Evolutionary conservation across 92 coral and sea anemone genomes (phyloP).

Genomic region (Bergia sp.): DNA sequence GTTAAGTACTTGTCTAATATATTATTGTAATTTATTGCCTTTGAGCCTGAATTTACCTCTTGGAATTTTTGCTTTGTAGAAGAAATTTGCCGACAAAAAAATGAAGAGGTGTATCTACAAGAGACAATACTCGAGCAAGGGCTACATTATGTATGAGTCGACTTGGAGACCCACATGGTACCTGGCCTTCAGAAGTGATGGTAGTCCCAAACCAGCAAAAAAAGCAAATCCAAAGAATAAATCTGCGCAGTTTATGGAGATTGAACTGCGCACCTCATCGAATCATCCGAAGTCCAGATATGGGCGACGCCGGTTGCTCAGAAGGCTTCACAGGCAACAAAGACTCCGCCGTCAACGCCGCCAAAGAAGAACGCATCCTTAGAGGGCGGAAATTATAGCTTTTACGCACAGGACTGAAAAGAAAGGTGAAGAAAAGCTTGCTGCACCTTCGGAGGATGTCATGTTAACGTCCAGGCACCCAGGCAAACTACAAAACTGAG

Average conservation of each 20-base stretch:
- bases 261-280: background rate
- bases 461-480: background rate
- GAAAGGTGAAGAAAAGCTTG: background rate
- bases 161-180: constrained; percentile 15
- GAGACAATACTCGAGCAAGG: constrained; percentile 12
- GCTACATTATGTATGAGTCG: constrained; percentile 21
- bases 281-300: constrained; percentile 2
- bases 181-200: constrained; percentile 25
- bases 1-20: too few species aligned
- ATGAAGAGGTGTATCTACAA: constrained; percentile 38
- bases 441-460: background rate
- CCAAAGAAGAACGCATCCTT: background rate
- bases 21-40: too few species aligned
- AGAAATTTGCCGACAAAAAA: constrained; percentile 18
- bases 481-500: background rate
- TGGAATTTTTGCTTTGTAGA: background rate
- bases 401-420: too few species aligned
- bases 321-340: background rate
- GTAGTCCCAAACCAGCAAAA: constrained; percentile 19
- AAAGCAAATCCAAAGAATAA: background rate
- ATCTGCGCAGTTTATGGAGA: constrained; percentile 35
- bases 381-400: background rate
- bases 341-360: background rate
- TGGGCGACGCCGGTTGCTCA: constrained; percentile 19
- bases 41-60: background rate